A percentile compares a stretch with the other conserved stretches of the same genome.
These are phyloP conservation scores for Colossoma macropomum DNA, from an alignment of 2,113 vertebrate genomes.

Conservation along the genomic window DNA sequence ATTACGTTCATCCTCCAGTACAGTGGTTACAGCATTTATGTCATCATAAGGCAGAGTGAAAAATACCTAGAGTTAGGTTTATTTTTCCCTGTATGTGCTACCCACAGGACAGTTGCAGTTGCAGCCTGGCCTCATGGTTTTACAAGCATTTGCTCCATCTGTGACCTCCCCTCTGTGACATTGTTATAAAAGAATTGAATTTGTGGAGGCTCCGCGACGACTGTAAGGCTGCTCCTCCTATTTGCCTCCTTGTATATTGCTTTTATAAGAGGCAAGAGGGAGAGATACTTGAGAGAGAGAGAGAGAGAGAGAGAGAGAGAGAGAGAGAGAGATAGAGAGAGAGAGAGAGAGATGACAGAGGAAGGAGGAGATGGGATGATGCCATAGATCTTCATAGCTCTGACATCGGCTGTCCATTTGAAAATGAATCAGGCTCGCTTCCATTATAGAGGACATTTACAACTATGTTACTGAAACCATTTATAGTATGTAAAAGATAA, in stretches of 20 bases:
- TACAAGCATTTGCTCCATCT: constrained; percentile 63
- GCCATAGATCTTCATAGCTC: constrained; percentile 61
- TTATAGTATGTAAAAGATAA: constrained; percentile 40
- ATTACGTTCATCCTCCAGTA: constrained; percentile 7
- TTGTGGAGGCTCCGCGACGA: constrained; percentile 63
- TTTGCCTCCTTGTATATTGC: constrained; percentile 50
- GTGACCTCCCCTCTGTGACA: constrained; percentile 63
- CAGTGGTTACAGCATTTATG: constrained; percentile 47
- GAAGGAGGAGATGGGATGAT: constrained; percentile 33
- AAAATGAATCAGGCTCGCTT: constrained; percentile 49
- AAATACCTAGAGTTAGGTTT: constrained; percentile 43
- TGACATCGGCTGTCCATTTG: constrained; percentile 53
- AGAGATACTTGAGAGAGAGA: constrained; percentile 42
- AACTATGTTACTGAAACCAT: constrained; percentile 37
- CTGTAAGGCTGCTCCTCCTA: constrained; percentile 53
- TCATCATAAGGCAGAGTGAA: constrained; percentile 52
- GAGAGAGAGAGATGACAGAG: constrained; percentile 37
- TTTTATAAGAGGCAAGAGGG: constrained; percentile 52
- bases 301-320: constrained; percentile 31
- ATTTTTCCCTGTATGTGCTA: constrained; percentile 52
- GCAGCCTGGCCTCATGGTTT: constrained; percentile 55
- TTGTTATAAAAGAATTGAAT: constrained; percentile 63
- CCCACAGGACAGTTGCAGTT: constrained; percentile 56
- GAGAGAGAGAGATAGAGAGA: not conserved
- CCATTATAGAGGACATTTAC: constrained; percentile 50